Base-by-base conservation (phyloP, 2,113 vertebrate species). In the Bombycilla garrulus region DNA sequence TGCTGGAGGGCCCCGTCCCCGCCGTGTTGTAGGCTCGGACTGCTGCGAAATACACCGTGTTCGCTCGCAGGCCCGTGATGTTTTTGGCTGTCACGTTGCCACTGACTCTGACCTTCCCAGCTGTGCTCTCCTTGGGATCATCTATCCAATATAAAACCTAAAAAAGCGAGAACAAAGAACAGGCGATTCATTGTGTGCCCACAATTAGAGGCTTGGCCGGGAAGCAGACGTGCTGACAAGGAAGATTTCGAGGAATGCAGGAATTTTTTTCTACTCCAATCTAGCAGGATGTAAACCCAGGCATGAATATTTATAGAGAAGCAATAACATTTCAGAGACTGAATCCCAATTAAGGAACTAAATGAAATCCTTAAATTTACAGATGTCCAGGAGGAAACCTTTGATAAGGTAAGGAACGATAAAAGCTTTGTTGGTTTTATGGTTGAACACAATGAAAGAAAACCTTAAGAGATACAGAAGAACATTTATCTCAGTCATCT, bases 81-180 rank as follows among this genome's bases (percentile, higher is more conserved):
- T 98, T 97, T n/a, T 98, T 98, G n/a, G 98, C 97, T 15, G 99
- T 99, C 73, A 98, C 96, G 24, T 99, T 99, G 69, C 98, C 99
- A 9, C 92, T 98, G 60, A 99, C 99, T 94, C 98, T 98, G 72
- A 98, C 97, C 96, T 98, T 98, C 24, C 98, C 98, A 86, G 98
- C 97, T 24, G 91, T 97, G 76, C 99, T 98, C 69, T 99, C 98
- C 92, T 97, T 99, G 64, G 98, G 98, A 90, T 98, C 97, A 61
- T 98, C 98, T 66, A 97, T 98, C 99, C 99, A 99, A 95, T 99
- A 99, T 86, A 98, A 98, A 94, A 99, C 96, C 99, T 99, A 90
- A 65, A 86, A 38, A 47, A 66, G 61, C 0, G 8, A 94, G 94
- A 92, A 64, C 48, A 90, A 90, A 92, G 31, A 57, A 11, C 31